phyloP scores from a whole-genome alignment of 2,797 vertebrate species.

The Poecilia picta region DNA sequence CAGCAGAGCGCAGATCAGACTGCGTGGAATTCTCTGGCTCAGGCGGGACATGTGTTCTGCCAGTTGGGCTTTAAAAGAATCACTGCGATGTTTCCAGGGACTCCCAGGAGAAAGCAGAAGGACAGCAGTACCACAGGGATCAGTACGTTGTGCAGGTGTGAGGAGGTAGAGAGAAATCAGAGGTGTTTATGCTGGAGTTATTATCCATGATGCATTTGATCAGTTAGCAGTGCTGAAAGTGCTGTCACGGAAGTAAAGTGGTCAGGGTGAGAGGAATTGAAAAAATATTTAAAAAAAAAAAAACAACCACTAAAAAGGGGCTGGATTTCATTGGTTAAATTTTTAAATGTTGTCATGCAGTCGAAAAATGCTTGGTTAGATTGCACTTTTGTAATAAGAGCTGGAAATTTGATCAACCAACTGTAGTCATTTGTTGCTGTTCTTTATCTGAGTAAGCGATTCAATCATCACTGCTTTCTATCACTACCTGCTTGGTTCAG shows the following conservation, averaged over 20 bases:
- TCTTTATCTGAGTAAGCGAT: neutral
- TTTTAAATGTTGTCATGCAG: neutral
- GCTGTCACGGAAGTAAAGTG: neutral
- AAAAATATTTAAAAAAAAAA: neutral
- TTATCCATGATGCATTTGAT: constrained; percentile 19
- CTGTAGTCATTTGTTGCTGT: neutral
- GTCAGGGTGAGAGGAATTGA: neutral
- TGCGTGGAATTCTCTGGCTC: too few species aligned
- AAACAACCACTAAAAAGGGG: neutral
- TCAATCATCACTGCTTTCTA: neutral
- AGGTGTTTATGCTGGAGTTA: neutral
- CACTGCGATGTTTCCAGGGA: constrained; percentile 65
- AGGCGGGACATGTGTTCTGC: too few species aligned
- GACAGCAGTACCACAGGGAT: neutral
- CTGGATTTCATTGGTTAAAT: neutral
- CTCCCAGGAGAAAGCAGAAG: constrained; percentile 58
- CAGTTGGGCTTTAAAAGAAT: constrained; percentile 44
- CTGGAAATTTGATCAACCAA: neutral
- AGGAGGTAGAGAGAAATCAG: constrained; percentile 8
- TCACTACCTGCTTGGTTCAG: neutral
- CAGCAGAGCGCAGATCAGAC: too few species aligned
- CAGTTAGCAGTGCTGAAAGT: neutral
- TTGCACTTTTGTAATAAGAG: neutral
- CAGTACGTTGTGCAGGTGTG: neutral
- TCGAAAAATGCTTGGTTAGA: neutral